phyloP scores from a whole-genome alignment of 1,140 invertebrate genomes.

The Diabrotica virgifera region DNA sequence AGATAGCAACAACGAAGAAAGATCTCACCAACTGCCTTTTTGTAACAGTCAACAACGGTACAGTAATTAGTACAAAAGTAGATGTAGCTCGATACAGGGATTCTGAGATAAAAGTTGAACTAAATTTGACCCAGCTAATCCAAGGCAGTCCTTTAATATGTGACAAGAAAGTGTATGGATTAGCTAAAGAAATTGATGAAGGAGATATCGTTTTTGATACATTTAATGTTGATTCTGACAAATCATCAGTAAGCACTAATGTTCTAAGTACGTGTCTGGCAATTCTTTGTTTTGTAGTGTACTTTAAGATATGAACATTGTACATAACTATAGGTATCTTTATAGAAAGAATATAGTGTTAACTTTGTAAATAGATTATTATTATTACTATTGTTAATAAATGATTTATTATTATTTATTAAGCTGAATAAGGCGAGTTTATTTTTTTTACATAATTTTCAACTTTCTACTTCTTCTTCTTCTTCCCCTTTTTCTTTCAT shows the following conservation, averaged over 20 bases:
- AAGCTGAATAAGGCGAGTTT: neutral
- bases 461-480: neutral
- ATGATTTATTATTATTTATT: neutral
- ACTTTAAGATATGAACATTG: neutral
- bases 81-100: neutral
- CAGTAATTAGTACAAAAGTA: neutral
- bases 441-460: neutral
- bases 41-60: slow-evolving; percentile 9
- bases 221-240: slow-evolving; percentile 5
- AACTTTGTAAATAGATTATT: neutral
- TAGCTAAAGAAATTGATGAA: slow-evolving; percentile 8
- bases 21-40: slow-evolving; percentile 11
- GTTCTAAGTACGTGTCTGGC: neutral
- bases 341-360: neutral
- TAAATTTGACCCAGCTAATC: slow-evolving; percentile 1
- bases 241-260: neutral
- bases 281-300: neutral
- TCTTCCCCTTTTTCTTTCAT: neutral
- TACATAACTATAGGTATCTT: neutral
- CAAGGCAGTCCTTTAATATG: slow-evolving; percentile 17
- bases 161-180: slow-evolving; percentile 12
- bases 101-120: neutral
- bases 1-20: neutral
- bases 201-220: slow-evolving; percentile 10
- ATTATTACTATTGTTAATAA: neutral